Base-by-base conservation (phyloP, 2,797 vertebrate species). In the Hippocampus kuda region DNA sequence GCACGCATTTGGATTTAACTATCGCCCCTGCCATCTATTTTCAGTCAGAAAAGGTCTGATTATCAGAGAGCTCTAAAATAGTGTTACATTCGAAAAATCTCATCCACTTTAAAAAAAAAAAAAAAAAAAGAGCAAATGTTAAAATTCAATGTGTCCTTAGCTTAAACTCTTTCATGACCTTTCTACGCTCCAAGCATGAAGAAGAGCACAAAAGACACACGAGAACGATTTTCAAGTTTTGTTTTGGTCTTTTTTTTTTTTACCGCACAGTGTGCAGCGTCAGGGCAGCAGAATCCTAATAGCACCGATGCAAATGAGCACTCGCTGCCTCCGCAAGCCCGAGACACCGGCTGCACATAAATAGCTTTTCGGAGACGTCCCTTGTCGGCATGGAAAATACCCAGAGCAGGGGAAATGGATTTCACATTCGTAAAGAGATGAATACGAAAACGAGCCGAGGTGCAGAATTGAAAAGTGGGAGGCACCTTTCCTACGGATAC, bases 291-390 rank as follows among this genome's bases (percentile, higher is more conserved):
- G 38, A 74, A 77, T 70, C 63, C 57, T 61, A 67, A 73, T 51
- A n/a, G 27, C 66, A 71, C 59, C 0, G 65, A 77, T 60, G 71
- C 48, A 75, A 75, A 84, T 68, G 70, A 41, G 48, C 6, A 57
- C 68, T 68, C 30, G 68, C 70, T 34, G 69, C 63, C 65, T 77
- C 78, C 70, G 65, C 26, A 53, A 79, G 77, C 57, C 75, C 63
- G 56, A 68, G 27, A 71, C 69, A 70, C 27, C 22, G 16, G 51
- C 73, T 70, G 71, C 69, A 80, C 69, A 71, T 68, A 79, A 83
- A 81, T 72, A 80, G 75, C 71, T 72, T 71, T 77, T 38, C 67
- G 77, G 69, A 79, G 75, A 70, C 24, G 66, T 72, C 69, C 27
- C 24, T 61, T 11, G 66, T 51, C 1, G 1, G 59, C 56, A 65